Evolutionary conservation across 2,113 vertebrate genomes (phyloP), one percentile per base, ranked within the genome.

Genomic region (Ceyx margarethae): DNA sequence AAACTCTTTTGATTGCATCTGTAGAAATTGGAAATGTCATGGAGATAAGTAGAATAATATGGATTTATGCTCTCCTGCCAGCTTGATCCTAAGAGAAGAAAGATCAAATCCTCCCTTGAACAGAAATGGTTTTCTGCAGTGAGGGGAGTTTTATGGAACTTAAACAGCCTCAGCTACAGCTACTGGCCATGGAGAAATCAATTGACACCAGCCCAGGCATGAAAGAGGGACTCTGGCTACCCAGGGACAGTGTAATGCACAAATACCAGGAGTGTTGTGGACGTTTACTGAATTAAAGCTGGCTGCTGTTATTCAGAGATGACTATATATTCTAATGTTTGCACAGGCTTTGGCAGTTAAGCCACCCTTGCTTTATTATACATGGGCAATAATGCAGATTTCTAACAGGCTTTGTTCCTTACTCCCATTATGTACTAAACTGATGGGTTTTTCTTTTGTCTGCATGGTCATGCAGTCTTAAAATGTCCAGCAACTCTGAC

Each of bases 1-100:
- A 87, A 95, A 92, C 89, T 94, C 56, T 91, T 94, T 69, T 94
- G 89, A 94, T 80, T 95, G 78, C 45, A 82, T 73, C 78, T 73
- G 56, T 68, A 85, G 91, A 95, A 94, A 96, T 67, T 89, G 81
- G 85, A 96, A 96, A 95, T 93, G 79, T 85, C 93, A 87, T 3
- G 19, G 81, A 94, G 89, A 94, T 93, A 95, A 92, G 91, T 61
- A 82, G 61, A 91, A 77, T 89, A 89, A 74, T 94, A 93, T 61
- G 68, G 92, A 91, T 96, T 95, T 95, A 89, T 40, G 33, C 75
- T 93, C 7, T 82, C 5, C 25, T 77, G 82, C 21, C 72, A 22
- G 68, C 82, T 46, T 72, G 91, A 80, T 71, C 33, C 57, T 67
- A 31, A 85, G 48, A 92, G 67, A 94, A 91, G 72, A 83, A 76